Percentiles rank a stretch among this genome's conserved stretches.
Conservation (phyloP, 1,140 invertebrate species). For the Teleopsis dalmanni region DNA sequence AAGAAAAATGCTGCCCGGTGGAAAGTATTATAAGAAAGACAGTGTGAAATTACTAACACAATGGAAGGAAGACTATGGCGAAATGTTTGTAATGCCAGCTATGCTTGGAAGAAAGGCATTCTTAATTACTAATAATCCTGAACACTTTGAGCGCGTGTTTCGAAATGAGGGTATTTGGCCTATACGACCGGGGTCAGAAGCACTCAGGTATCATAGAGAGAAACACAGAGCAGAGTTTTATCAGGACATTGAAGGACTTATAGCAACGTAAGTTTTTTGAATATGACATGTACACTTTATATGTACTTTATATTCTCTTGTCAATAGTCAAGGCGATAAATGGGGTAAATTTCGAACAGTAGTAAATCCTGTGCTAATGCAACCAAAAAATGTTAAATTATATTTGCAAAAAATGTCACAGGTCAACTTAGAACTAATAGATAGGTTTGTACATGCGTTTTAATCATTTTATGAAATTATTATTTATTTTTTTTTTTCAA, state of each 20-base stretch:
- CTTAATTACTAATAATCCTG: constrained; percentile 9
- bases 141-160: constrained; percentile 17
- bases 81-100: constrained; percentile 4
- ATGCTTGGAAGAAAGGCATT: constrained; percentile 4
- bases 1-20: constrained; percentile 29
- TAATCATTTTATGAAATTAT: not conserved
- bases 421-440: constrained; percentile 39
- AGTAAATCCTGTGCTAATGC: constrained; percentile 35
- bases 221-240: constrained; percentile 12
- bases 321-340: constrained; percentile 15
- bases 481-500: constrained; percentile 16
- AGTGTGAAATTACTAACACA: not conserved
- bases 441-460: constrained; percentile 39
- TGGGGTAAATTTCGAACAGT: constrained; percentile 33
- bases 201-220: constrained; percentile 15
- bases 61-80: constrained; percentile 11
- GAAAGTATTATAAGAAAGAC: constrained; percentile 15
- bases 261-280: constrained; percentile 4
- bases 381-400: constrained; percentile 31
- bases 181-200: constrained; percentile 3
- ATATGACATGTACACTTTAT: not conserved
- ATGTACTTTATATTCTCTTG: not conserved
- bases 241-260: constrained; percentile 6
- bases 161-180: constrained; percentile 12
- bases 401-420: constrained; percentile 27